phyloP scores from a whole-genome alignment of 1,140 invertebrate genomes.

The Drosophila miranda region DNA sequence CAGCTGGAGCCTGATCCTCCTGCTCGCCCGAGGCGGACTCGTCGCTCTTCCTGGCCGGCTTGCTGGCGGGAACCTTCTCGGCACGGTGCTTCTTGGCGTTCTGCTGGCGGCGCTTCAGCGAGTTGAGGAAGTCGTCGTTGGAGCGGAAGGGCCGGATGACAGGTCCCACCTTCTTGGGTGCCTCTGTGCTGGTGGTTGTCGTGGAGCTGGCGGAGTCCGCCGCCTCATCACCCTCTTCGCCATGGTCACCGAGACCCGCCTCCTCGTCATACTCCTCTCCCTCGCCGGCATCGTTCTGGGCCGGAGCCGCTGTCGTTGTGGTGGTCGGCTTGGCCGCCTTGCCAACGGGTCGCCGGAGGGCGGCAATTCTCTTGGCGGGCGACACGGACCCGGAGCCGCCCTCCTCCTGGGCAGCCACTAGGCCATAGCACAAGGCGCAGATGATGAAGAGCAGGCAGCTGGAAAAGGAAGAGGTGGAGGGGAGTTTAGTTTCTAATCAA shows the following conservation, averaged over 20 bases:
- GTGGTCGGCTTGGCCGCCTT: conserved; percentile 68
- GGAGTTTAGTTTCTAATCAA: no score
- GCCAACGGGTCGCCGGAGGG: conserved; percentile 70
- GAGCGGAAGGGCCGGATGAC: conserved; percentile 87
- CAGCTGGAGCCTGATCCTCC: conserved; percentile 53
- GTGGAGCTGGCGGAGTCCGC: conserved; percentile 72
- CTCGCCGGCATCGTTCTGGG: conserved; percentile 54
- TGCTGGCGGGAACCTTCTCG: conserved; percentile 69
- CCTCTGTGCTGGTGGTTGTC: conserved; percentile 87
- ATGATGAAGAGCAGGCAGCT: conserved; percentile 79
- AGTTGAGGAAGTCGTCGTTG: conserved; percentile 88
- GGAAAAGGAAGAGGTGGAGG: background rate
- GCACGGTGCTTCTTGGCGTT: conserved; percentile 83
- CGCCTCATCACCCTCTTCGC: conserved; percentile 81
- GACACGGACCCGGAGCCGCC: conserved; percentile 39
- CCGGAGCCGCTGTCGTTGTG: conserved; percentile 70
- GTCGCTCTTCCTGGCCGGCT: conserved; percentile 69
- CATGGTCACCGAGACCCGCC: conserved; percentile 81
- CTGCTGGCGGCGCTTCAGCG: conserved; percentile 85
- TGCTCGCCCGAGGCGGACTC: conserved; percentile 50
- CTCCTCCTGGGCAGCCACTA: conserved; percentile 64
- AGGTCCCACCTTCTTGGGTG: conserved; percentile 85
- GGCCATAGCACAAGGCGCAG: conserved; percentile 64
- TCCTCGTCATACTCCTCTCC: conserved; percentile 82
- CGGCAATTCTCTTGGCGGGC: conserved; percentile 68